These are phyloP conservation scores for Oceanites oceanicus DNA, from an alignment of 2,113 vertebrate species.

Conservation along the genomic window DNA sequence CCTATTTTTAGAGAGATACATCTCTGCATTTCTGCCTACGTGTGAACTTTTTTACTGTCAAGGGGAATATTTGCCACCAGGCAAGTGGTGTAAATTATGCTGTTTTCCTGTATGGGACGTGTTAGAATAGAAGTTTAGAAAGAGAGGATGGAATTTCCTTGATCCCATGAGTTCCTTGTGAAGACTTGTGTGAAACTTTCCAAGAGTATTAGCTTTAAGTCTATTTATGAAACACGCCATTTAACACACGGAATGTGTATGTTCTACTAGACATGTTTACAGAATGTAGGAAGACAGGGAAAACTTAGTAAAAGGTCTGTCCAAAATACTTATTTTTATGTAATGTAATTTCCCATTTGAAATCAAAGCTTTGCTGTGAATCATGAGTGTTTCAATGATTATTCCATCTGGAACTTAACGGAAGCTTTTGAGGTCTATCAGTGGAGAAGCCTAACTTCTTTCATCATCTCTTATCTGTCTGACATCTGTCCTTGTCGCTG, in stretches of 20 bases:
- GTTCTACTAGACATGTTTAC: not conserved
- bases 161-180: not conserved
- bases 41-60: not conserved
- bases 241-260: not conserved
- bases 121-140: not conserved
- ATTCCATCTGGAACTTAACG: not conserved
- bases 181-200: not conserved
- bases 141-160: not conserved
- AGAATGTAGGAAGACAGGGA: not conserved
- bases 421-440: not conserved
- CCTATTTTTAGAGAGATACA: not conserved
- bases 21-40: not conserved
- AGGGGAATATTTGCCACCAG: not conserved
- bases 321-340: not conserved
- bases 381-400: not conserved
- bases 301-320: not conserved
- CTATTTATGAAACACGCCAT: not conserved
- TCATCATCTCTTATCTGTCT: not conserved
- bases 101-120: not conserved
- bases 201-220: not conserved
- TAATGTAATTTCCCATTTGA: not conserved
- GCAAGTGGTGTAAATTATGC: not conserved
- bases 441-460: not conserved
- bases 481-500: not conserved
- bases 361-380: not conserved